Base-by-base conservation (phyloP, 2,888 invertebrate genomes). In the Dendrolimus houi region DNA sequence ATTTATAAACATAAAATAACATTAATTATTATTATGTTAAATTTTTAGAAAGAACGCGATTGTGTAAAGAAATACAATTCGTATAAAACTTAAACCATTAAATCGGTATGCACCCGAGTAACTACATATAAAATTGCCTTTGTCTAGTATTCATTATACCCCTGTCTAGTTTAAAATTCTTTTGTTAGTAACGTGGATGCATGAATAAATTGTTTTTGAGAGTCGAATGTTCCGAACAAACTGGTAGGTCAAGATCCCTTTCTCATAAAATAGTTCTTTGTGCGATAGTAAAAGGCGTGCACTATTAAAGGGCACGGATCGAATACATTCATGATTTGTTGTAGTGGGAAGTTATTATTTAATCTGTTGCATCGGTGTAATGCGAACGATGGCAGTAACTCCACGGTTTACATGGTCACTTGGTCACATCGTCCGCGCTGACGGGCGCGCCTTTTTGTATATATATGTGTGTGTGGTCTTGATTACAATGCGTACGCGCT, bases 221-320 rank as follows among this genome's bases (percentile, higher is more conserved):
- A 85, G 77, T 81, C 71, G 82, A 82, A 82, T 77, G 75, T 79
- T 83, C 81, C 74, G 79, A 80, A 82, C 76, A 83, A 89, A 90
- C 90, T 90, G 89, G 89, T 89, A 89, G 87, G 85, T 89, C 89
- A 87, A 87, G 89, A 87, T 87, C 83, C 87, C 82, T 87, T 90
- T 89, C 90, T 90, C 88, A 89, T 89, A 89, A 88, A 89, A 79
- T 75, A 83, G 64, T 76, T 80, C 70, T 87, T 88, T 87, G 86
- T 88, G 75, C 75, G 69, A 81, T 88, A 87, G 87, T 85, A 82
- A 87, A 87, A 85, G 81, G 81, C 85, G 83, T 84, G 77, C 71
- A 76, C 83, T 86, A 86, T 85, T 80, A 83, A 85, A 85, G 86
- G 89, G 89, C 81, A 77, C 76, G 75, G 79, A 74, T 80, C 81